phyloP scores from a whole-genome alignment of 2,888 invertebrate genomes.

The Nephrocerus scutellatus region DNA sequence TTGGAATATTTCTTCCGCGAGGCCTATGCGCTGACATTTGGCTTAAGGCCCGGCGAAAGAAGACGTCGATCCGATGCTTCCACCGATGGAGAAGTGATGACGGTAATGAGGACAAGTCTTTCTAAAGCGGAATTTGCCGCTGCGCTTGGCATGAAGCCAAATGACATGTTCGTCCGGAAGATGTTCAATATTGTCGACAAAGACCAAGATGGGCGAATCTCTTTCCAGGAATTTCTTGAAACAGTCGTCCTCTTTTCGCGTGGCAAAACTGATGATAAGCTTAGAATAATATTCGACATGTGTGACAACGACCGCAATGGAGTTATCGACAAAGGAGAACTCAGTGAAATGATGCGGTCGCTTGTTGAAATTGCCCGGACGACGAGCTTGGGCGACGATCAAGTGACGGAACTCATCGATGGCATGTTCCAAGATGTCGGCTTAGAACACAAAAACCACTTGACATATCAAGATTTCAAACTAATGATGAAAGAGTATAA shows the following conservation, averaged over 20 bases:
- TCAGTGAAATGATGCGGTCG: conserved; percentile 88
- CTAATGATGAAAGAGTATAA: conserved; percentile 96
- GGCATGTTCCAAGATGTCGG: conserved; percentile 93
- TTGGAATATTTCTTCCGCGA: conserved; percentile 94
- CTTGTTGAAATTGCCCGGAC: conserved; percentile 89
- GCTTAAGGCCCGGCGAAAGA: conserved; percentile 76
- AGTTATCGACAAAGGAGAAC: conserved; percentile 86
- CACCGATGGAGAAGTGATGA: conserved; percentile 75
- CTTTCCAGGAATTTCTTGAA: conserved; percentile 92
- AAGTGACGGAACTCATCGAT: conserved; percentile 86
- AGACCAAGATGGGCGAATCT: conserved; percentile 86
- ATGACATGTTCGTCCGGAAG: conserved; percentile 90
- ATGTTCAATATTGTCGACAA: conserved; percentile 98
- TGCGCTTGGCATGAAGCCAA: conserved; percentile 89
- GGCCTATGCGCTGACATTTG: conserved; percentile 90
- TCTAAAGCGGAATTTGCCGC: conserved; percentile 91
- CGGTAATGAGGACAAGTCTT: conserved; percentile 87
- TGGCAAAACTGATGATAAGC: conserved; percentile 87
- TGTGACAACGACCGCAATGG: conserved; percentile 93
- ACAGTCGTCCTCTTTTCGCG: conserved; percentile 87
- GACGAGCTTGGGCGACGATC: conserved; percentile 80
- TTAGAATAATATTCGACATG: conserved; percentile 94
- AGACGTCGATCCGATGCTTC: conserved; percentile 65
- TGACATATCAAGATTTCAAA: conserved; percentile 88
- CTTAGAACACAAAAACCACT: conserved; percentile 78